Base-by-base conservation (phyloP, 2,888 invertebrate genomes). In the Strigamia maritima region DNA sequence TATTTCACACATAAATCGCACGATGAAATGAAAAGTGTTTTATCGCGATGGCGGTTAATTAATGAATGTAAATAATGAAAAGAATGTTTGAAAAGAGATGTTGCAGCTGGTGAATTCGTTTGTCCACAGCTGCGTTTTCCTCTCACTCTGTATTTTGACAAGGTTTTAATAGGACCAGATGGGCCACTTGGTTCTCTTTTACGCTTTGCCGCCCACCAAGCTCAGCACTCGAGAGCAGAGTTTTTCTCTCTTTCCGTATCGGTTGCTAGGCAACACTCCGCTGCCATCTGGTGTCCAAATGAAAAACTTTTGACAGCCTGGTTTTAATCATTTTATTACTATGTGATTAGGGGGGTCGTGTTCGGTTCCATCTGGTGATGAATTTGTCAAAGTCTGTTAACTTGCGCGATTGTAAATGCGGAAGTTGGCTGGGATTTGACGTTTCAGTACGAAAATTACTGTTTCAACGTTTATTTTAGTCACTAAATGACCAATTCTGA, bases 151-250 rank as follows among this genome's bases (percentile, higher is more conserved):
- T 54, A 54, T 54, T 54, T 54, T 54, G 54, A 54, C 54, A 54
- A 54, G 54, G 19, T 54, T 54, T 54, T 54, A 54, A 54, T 54
- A 54, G 54, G 54, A 54, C 54, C 54, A 54, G 54, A 54, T 54
- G 54, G 54, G 54, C 54, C 54, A 54, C 54, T 54, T 54, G 54
- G 54, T 54, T 54, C 54, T 54, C 54, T 54, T 54, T 54, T 54
- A 54, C 54, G 54, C 54, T 54, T 54, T 54, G 54, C 54, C 54
- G 54, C 54, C 54, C 54, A 54, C 54, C 54, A 54, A 54, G 54
- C 16, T 54, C 54, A 38, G 38, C 38, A 54, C 54, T 54, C 54
- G 54, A 54, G 54, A 54, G 16, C 14, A 7, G 16, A n/a, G 14
- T 40, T 40, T 40, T 14, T n/a, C n/a, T n/a, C n/a, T n/a, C 7